phyloP scores from a whole-genome alignment of 2,113 vertebrate genomes.

The Crotalus tigris region DNA sequence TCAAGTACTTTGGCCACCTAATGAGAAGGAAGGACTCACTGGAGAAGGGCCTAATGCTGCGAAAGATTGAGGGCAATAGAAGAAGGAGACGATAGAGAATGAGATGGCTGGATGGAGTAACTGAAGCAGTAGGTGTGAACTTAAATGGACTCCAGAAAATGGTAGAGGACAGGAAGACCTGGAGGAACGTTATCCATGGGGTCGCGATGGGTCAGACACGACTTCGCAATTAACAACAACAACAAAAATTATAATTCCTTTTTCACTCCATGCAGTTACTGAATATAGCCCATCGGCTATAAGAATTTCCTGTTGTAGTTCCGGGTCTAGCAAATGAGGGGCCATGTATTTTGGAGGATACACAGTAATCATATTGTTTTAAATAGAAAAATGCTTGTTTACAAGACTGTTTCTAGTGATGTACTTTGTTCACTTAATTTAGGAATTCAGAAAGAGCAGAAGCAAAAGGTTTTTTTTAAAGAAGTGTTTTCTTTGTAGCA shows the following conservation, averaged over 20 bases:
- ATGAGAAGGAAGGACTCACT: no score
- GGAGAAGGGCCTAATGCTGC: no score
- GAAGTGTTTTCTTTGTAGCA: not conserved
- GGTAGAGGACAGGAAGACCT: no score
- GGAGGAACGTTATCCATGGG: no score
- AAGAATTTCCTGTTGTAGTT: not conserved
- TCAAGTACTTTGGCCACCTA: no score
- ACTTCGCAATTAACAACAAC: no score
- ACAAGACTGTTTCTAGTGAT: not conserved
- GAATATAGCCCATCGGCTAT: not conserved
- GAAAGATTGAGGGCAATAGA: no score
- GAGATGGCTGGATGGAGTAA: no score
- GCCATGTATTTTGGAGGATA: not conserved
- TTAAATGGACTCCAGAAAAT: no score
- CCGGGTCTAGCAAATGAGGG: not conserved
- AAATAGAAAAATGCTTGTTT: not conserved
- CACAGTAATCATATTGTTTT: not conserved
- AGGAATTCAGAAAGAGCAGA: not conserved
- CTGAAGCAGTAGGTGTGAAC: no score
- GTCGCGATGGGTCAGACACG: no score
- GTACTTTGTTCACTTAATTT: not conserved
- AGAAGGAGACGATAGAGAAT: no score
- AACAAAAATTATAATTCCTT: not conserved
- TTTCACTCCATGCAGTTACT: not conserved
- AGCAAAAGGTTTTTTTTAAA: not conserved